Percentiles rank a stretch among this genome's conserved stretches.
Conservation (phyloP, 2,797 vertebrate genomes). For the Poeciliopsis infans region DNA sequence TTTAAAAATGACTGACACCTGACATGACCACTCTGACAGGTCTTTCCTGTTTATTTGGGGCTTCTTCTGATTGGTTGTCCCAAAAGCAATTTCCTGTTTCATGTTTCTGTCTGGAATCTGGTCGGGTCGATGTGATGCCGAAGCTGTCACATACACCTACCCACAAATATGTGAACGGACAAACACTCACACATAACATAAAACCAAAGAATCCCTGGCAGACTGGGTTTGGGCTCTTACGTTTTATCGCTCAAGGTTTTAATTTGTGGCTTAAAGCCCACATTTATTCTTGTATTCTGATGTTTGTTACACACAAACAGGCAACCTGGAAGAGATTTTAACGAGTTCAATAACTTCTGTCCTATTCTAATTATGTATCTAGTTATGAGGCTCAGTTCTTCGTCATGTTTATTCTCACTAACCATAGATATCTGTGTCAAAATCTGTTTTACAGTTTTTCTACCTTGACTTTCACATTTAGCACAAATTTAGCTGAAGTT, state of each 20-base stretch:
- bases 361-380: background rate
- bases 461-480: background rate
- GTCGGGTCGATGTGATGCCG: slow-evolving; percentile 74
- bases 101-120: slow-evolving; percentile 74
- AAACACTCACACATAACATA: background rate
- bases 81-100: slow-evolving; percentile 82
- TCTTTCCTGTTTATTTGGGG: slow-evolving; percentile 73
- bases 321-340: background rate
- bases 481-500: background rate
- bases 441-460: background rate
- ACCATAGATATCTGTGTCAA: background rate
- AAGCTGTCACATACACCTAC: slow-evolving; percentile 38
- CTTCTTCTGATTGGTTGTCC: slow-evolving; percentile 78
- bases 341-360: background rate
- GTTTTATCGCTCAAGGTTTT: background rate
- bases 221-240: background rate
- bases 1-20: slow-evolving; percentile 74
- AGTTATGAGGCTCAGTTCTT: background rate
- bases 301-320: background rate
- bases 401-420: background rate
- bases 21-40: slow-evolving; percentile 72
- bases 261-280: background rate
- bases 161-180: slow-evolving; percentile 5
- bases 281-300: background rate
- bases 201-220: background rate